Percentiles rank a stretch among this genome's conserved stretches.
phyloP scores from a whole-genome alignment of 2,113 vertebrate genomes.

The Hypocryptadius cinnamomeus region DNA sequence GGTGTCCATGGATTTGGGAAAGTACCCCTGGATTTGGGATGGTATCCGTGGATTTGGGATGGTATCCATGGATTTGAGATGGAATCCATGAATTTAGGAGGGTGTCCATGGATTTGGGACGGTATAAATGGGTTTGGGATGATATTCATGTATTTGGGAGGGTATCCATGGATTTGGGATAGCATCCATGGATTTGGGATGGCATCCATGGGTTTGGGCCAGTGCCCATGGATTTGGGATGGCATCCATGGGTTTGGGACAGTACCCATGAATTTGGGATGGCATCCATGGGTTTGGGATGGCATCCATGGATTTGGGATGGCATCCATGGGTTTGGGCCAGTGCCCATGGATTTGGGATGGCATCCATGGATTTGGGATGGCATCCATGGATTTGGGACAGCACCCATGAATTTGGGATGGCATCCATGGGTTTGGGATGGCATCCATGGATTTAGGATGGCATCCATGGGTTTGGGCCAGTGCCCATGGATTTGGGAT shows the following conservation, averaged over 20 bases:
- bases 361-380: neutral
- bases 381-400: neutral
- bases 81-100: no score
- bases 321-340: no score
- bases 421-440: neutral
- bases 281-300: accelerated
- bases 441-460: neutral
- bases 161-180: accelerated
- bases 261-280: neutral
- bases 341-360: no score
- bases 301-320: neutral
- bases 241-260: neutral
- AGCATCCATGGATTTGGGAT: neutral
- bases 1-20: neutral
- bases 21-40: neutral
- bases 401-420: neutral
- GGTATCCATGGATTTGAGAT: neutral
- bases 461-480: no score
- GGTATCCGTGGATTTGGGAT: neutral
- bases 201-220: no score
- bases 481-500: no score
- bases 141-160: neutral
- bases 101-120: neutral
- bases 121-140: neutral
- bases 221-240: neutral